Evolutionary conservation across 1,140 invertebrate species (phyloP), one percentile per base, ranked within the genome.

Genomic region (Lanistes nyassanus): DNA sequence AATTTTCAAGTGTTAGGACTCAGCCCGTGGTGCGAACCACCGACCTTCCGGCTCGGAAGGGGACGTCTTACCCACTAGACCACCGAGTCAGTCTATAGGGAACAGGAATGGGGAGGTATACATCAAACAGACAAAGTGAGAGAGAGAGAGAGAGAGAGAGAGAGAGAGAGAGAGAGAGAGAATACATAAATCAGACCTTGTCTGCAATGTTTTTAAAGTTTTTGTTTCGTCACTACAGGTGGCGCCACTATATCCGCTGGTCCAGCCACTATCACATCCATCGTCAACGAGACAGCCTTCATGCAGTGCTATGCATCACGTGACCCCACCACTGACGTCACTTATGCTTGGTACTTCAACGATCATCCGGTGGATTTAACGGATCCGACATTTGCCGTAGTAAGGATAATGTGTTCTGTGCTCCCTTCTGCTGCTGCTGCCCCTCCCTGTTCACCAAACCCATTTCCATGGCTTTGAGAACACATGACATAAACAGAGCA

Each of bases 241-340:
- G 76, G 80, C 13, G 77, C 79, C 3, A 66, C 74, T 5, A 84
- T 86, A 55, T 75, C 72, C 7, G 23, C 65, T 34, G 78, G 65
- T 3, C 81, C 78, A 31, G 42, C 23, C 51, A 53, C 73, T 47
- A 79, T 23, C 70, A 75, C 21, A 13, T 68, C 68, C 7, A 26
- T 76, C 0, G 62, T 85, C 7, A 86, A 86, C 70, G 62, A 78
- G 23, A 86, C 85, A 11, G 80, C 79, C 0, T 86, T 86, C 65
- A 64, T 86, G 3, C 75, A 68, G 13, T 86, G 85, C 64, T 37
- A 77, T 29, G 85, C 82, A 13, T 79, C 82, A 0, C 56, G 75
- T 26, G 69, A 68, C 29, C 62, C 36, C 2, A 23, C 36, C 21
- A 51, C 78, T 1, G 84, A 85, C 37, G 55, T 82, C 6, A 76